Conservation (phyloP, 2,797 vertebrate species). For the Pyrocephalus nanus region DNA sequence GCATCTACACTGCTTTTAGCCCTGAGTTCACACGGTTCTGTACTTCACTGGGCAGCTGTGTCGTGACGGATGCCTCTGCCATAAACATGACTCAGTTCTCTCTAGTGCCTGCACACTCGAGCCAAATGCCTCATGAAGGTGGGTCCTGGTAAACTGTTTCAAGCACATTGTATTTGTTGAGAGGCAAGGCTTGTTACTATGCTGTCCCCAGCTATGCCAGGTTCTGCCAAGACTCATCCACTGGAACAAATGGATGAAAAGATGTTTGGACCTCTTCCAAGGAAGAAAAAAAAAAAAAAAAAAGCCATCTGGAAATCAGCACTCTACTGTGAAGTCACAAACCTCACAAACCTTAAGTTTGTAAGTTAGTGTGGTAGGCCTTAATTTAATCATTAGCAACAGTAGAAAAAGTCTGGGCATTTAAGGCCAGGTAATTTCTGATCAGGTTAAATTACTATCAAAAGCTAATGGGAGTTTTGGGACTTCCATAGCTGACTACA, state of each 20-base stretch:
- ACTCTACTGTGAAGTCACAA: background rate
- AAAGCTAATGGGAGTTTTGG: background rate
- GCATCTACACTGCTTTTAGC: background rate
- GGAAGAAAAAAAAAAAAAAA: rapidly evolving
- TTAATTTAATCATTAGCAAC: background rate
- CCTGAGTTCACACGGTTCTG: background rate
- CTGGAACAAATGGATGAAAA: background rate
- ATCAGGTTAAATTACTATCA: background rate
- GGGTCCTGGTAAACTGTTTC: background rate
- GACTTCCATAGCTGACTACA: background rate
- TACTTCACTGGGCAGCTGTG: background rate
- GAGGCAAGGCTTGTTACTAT: background rate
- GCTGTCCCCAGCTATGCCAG: rapidly evolving
- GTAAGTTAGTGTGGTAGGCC: background rate
- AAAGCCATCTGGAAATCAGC: background rate
- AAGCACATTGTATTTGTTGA: background rate
- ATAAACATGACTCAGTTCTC: background rate
- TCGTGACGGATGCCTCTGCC: rapidly evolving
- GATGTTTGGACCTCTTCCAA: background rate
- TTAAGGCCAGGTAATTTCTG: background rate
- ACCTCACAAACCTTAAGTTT: background rate
- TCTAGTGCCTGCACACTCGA: background rate
- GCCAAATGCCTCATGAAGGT: background rate
- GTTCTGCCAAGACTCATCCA: background rate
- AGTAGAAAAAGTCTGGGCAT: background rate